Conservation (phyloP, 2,797 vertebrate species). For the Artibeus jamaicensis region DNA sequence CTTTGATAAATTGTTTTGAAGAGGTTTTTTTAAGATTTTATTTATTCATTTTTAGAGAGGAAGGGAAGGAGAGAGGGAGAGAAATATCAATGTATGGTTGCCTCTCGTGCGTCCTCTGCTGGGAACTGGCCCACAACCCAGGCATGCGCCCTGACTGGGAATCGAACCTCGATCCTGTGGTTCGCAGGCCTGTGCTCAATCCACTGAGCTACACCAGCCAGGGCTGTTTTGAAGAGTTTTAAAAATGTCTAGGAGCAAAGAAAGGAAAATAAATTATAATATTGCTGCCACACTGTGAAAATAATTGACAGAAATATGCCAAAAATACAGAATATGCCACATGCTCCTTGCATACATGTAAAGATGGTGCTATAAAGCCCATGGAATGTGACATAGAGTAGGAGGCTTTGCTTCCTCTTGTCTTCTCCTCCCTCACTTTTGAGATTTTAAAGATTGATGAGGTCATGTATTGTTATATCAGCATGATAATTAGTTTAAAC, state of each 20-base stretch:
- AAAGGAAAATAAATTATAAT: not conserved
- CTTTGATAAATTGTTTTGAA: not conserved
- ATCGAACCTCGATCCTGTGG: no score
- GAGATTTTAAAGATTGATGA: not conserved
- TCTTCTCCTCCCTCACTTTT: not conserved
- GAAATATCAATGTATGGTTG: no score
- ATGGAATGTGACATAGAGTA: not conserved
- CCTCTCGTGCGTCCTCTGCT: no score
- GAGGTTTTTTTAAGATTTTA: no score
- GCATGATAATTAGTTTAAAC: not conserved
- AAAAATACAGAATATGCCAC: not conserved
- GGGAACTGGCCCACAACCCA: no score
- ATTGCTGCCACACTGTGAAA: not conserved
- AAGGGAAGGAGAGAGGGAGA: no score
- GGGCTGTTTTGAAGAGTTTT: not conserved
- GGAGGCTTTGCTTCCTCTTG: not conserved
- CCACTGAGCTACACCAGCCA: no score
- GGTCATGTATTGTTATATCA: not conserved
- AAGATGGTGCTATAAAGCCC: not conserved
- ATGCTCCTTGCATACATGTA: not conserved
- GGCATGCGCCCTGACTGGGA: no score
- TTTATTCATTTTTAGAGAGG: no score
- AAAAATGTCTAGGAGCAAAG: not conserved
- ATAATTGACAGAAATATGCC: not conserved
- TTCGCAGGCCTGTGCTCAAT: no score